Evolutionary conservation across 2,888 invertebrate species (phyloP).

Genomic region (Drosophila mercatorum): DNA sequence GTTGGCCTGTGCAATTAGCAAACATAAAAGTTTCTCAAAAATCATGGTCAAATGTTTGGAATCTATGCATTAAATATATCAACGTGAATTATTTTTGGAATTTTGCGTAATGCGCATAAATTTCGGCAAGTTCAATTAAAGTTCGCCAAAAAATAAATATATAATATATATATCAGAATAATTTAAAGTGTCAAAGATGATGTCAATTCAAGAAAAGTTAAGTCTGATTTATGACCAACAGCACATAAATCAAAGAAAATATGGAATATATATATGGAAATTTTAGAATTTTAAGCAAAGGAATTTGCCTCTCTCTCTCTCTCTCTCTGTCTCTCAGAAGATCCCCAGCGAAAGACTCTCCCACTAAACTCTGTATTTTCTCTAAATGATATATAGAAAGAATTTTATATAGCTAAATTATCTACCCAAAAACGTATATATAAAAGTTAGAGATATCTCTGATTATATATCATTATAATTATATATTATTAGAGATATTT

Average conservation of each 20-base stretch:
- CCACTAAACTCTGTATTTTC: no score
- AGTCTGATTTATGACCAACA: background rate
- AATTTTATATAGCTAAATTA: background rate
- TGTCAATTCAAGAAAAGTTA: background rate
- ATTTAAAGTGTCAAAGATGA: background rate
- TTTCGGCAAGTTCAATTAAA: background rate
- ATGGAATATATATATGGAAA: background rate
- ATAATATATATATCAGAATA: background rate
- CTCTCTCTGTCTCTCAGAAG: no score
- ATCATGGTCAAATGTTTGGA: conserved; percentile 6
- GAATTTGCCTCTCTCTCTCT: background rate
- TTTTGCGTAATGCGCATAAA: conserved; percentile 6
- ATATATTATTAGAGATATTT: background rate
- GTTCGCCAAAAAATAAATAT: background rate
- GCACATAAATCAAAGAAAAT: background rate
- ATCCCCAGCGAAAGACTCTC: no score
- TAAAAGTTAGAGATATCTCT: no score
- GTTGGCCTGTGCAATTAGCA: background rate
- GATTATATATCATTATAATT: no score
- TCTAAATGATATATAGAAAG: no score
- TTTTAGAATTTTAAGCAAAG: background rate
- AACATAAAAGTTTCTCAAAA: background rate
- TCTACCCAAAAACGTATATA: background rate
- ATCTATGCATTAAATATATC: background rate
- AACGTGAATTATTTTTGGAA: conserved; percentile 8